Base-by-base conservation (phyloP, 2,888 invertebrate genomes). In the Ophion costatus region DNA sequence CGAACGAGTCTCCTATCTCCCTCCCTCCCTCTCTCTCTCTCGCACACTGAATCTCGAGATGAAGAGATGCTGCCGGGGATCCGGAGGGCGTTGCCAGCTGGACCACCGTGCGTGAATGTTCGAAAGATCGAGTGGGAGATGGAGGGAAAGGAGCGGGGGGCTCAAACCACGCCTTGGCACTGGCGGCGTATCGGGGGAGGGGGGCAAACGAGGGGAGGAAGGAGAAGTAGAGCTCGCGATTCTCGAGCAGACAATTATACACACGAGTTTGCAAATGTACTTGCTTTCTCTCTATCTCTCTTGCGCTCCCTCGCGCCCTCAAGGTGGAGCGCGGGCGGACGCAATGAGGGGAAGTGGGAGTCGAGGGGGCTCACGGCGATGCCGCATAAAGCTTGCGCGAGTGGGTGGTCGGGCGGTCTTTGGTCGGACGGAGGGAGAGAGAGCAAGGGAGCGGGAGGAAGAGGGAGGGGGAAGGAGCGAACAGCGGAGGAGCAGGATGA, bases 241-340 rank as follows among this genome's bases (percentile, higher is more conserved):
- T 77, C 84, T 77, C 77, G 67, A 74, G 73, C 88, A 90, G 91
- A 90, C 92, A 92, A 92, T 92, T 92, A 91, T 92, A 91, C 90
- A 90, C 91, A 88, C 89, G 89, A 91, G 91, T 92, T 92, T 91
- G 91, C 91, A 91, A 91, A 92, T 91, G 64, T 74, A 70, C 38
- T 59, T 51, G 14, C 61, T 42, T n/a, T n/a, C n/a, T n/a, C n/a
- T 80, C 69, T 74, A 67, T 33, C 59, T 57, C 63, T 63, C 56
- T 45, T n/a, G 33, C 14, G 45, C 24, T 70, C 67, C 33, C 7
- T 76, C 14, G 45, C 24, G 63, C 67, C 33, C 7, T 76, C 33
- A 6, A 24, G 29, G 57, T 33, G 56, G 64, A 33, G 69, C 79
- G 75, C 87, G 88, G 88, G 82, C 85, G 82, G 88, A 83, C 82